Conservation (phyloP, 1,140 invertebrate species). For the Mamestra configurata region DNA sequence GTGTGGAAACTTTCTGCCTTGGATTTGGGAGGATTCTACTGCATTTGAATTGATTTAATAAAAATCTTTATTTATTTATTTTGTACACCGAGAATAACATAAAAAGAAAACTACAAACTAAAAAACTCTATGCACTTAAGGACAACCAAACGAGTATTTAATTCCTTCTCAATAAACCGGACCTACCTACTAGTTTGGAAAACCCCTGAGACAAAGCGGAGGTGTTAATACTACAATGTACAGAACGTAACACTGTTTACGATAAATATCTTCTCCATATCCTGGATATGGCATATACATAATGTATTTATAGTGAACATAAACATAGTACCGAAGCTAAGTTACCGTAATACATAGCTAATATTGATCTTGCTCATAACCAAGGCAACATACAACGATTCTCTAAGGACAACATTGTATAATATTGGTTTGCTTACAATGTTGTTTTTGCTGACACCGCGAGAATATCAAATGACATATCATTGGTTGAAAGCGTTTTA, state of each 20-base stretch:
- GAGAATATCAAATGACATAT: slow-evolving; percentile 2
- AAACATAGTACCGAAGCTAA: not conserved
- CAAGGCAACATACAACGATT: not conserved
- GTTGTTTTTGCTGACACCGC: slow-evolving; percentile 23
- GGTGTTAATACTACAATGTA: not conserved
- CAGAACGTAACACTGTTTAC: not conserved
- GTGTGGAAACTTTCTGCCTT: too few species aligned
- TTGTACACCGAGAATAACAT: too few species aligned
- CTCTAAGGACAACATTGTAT: slow-evolving; percentile 19
- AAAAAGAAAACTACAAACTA: too few species aligned
- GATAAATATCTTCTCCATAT: not conserved
- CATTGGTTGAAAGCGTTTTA: slow-evolving; percentile 22
- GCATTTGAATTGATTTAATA: too few species aligned
- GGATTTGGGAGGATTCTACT: too few species aligned
- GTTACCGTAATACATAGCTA: slow-evolving; percentile 16
- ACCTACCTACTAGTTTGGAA: too few species aligned
- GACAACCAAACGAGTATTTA: too few species aligned
- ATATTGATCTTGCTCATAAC: slow-evolving; percentile 22
- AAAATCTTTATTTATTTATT: too few species aligned
- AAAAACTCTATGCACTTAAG: too few species aligned
- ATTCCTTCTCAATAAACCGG: too few species aligned
- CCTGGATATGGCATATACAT: not conserved
- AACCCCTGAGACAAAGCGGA: not conserved
- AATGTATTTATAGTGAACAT: not conserved
- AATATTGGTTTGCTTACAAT: slow-evolving; percentile 17